A percentile compares a stretch with the other conserved stretches of the same genome.
phyloP scores from a whole-genome alignment of 1,140 invertebrate species.

The Tribolium castaneum region DNA sequence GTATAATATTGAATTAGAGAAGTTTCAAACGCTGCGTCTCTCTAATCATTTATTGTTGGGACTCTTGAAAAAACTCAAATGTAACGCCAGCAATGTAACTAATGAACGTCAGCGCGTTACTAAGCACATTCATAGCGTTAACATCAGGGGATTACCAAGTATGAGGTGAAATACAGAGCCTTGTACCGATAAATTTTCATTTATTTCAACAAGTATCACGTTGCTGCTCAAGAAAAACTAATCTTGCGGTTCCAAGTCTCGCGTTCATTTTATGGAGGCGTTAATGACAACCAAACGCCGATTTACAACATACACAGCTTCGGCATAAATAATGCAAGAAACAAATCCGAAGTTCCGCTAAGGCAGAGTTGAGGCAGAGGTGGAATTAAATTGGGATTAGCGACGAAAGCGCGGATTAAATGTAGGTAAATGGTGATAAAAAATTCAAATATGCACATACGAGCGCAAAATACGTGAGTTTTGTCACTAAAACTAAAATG shows the following conservation, averaged over 20 bases:
- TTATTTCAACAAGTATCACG: constrained; percentile 4
- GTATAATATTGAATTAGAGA: background rate
- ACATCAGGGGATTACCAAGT: constrained; percentile 2
- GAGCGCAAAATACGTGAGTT: too few relatives aligned
- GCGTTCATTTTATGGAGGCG: background rate
- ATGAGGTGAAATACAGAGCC: background rate
- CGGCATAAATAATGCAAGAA: background rate
- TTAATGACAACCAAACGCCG: background rate
- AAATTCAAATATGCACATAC: too few relatives aligned
- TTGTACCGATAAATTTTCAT: constrained; percentile 16
- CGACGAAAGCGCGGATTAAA: background rate
- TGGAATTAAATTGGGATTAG: background rate
- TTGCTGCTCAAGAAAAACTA: background rate
- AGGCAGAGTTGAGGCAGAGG: background rate
- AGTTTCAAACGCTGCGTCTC: background rate
- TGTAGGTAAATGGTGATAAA: background rate
- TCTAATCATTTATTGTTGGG: background rate
- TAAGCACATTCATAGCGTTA: background rate
- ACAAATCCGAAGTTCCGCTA: background rate
- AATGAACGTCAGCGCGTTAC: background rate
- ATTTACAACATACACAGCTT: background rate
- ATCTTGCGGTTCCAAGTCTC: background rate
- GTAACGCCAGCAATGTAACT: background rate
- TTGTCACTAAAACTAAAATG: background rate
- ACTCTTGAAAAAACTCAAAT: background rate